Percentiles rank a stretch among this genome's conserved stretches.
These are phyloP conservation scores for Oncorhynchus kisutch DNA, from an alignment of 2,113 vertebrate species.

Conservation along the genomic window DNA sequence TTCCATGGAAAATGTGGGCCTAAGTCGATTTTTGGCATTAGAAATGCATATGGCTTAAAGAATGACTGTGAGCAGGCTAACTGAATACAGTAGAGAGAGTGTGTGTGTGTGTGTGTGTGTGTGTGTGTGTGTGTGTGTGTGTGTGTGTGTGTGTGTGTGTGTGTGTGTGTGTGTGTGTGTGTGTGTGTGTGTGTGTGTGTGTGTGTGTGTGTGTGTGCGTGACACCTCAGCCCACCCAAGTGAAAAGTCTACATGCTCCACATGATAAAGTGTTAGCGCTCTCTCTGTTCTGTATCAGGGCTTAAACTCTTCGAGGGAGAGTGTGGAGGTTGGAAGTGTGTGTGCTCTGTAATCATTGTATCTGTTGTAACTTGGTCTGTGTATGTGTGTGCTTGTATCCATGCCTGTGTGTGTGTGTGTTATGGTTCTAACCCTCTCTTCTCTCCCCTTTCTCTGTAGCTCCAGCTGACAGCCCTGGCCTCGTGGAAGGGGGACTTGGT, in stretches of 20 bases:
- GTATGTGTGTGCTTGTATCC: conserved; percentile 11
- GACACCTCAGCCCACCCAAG: conserved; percentile 7
- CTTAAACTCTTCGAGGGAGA: not conserved
- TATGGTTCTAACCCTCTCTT: not conserved
- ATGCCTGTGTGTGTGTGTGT: not conserved
- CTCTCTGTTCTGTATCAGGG: not conserved
- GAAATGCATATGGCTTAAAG: not conserved
- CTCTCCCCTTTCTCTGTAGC: conserved; percentile 57
- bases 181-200: not conserved
- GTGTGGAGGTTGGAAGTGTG: not conserved
- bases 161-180: not conserved
- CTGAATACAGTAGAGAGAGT: not conserved
- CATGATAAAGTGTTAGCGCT: not conserved
- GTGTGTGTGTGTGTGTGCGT: conserved; percentile 13
- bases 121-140: conserved; percentile 5
- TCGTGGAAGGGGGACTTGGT: conserved; percentile 84
- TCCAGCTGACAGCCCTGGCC: conserved; percentile 84
- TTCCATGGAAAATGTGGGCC: too few relatives aligned
- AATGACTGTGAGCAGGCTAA: not conserved
- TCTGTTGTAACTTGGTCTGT: not conserved
- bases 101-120: not conserved
- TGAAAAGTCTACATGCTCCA: not conserved
- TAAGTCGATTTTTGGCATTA: too few relatives aligned
- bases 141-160: conserved; percentile 4
- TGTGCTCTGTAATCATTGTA: not conserved